phyloP scores from a whole-genome alignment of 2,797 vertebrate species.

The Tenualosa thibaudeaui region DNA sequence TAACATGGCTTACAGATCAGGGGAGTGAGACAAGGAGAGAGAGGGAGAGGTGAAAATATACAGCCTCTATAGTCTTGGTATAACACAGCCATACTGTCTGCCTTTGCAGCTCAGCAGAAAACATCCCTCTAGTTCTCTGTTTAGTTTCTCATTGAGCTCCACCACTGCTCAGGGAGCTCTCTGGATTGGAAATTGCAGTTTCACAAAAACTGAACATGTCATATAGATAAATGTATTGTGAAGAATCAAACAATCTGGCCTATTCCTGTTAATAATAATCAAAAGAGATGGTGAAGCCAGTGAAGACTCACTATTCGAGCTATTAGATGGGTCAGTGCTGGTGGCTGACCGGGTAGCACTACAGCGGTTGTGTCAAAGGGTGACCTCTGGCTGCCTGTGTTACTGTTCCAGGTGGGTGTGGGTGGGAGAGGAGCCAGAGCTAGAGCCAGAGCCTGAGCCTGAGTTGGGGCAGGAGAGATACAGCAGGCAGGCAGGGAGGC shows the following conservation, averaged over 20 bases:
- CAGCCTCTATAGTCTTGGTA: constrained; percentile 42
- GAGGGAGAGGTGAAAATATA: background rate
- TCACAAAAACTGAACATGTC: no score
- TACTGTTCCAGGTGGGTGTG: constrained; percentile 52
- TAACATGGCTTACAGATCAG: constrained; percentile 26
- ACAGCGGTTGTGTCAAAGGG: constrained; percentile 26
- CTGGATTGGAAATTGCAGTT: no score
- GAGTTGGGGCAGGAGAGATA: background rate
- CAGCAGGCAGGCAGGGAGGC: background rate
- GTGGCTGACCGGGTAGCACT: background rate
- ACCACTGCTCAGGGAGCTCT: no score
- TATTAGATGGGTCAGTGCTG: background rate
- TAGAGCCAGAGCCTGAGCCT: background rate
- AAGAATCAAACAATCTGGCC: no score
- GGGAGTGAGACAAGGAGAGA: constrained; percentile 13
- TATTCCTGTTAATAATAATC: background rate
- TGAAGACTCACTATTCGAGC: background rate
- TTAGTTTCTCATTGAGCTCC: no score
- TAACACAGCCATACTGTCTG: constrained; percentile 52
- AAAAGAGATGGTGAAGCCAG: background rate
- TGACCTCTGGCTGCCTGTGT: constrained; percentile 34
- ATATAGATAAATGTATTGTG: no score
- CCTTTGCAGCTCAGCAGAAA: constrained; percentile 38
- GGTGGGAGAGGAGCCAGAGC: background rate
- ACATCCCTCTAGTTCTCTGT: constrained; percentile 37